These are phyloP conservation scores for Serilophus lunatus DNA, from an alignment of 2,113 vertebrate genomes.

Conservation along the genomic window DNA sequence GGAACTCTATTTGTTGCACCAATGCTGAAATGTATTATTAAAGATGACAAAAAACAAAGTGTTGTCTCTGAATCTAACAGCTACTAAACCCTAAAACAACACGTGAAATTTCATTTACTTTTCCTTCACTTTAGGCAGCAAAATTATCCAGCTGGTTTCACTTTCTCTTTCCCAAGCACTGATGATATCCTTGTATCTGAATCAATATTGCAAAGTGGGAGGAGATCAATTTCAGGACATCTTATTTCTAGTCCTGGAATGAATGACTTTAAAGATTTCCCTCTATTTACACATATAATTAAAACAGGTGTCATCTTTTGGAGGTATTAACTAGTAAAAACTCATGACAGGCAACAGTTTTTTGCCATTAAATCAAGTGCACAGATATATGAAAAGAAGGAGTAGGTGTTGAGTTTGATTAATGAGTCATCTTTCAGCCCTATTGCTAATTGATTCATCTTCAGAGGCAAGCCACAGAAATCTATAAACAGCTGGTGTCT, in stretches of 20 bases:
- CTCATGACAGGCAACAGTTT: neutral
- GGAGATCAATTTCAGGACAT: neutral
- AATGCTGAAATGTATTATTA: neutral
- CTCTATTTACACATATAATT: neutral
- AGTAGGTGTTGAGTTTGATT: neutral
- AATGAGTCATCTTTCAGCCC: neutral
- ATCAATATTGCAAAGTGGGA: neutral
- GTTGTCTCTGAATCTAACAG: neutral
- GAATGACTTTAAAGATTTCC: neutral
- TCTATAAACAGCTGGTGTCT: neutral
- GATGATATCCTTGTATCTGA: neutral
- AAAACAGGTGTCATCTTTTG: neutral
- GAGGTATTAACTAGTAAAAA: neutral
- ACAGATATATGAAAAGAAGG: neutral
- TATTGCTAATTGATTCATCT: neutral
- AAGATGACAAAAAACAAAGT: neutral
- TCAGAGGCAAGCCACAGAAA: neutral
- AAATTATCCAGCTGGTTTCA: neutral
- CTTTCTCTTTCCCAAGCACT: neutral
- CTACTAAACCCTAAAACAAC: neutral
- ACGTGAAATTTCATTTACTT: neutral
- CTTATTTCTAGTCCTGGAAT: neutral
- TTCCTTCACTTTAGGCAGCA: neutral
- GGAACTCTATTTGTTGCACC: neutral
- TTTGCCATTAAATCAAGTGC: neutral